Evolutionary conservation across 2,888 invertebrate species (phyloP).

Genomic region (Drosophila kambysellisi): DNA sequence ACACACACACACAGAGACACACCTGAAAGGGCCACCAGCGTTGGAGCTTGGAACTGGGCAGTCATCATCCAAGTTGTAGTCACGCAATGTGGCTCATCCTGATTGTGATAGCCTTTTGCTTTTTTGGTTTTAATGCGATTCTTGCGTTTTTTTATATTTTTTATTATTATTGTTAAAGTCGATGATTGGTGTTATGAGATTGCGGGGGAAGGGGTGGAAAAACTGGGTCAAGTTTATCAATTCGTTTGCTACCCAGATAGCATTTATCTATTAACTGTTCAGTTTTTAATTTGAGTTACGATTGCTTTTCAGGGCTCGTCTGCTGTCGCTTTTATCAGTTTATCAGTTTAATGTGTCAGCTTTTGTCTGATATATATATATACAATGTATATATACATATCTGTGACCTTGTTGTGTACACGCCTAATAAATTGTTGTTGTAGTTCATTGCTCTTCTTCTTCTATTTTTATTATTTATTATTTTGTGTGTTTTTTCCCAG

Average conservation of each 20-base stretch:
- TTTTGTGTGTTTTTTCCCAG: conserved; percentile 48
- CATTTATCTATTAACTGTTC: conserved; percentile 61
- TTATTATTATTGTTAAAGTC: conserved; percentile 40
- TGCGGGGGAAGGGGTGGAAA: conserved; percentile 13
- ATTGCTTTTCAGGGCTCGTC: conserved; percentile 27
- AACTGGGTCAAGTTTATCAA: conserved; percentile 77
- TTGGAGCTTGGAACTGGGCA: conserved; percentile 15
- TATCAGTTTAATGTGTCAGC: conserved; percentile 35
- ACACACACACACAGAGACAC: background rate
- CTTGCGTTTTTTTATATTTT: conserved; percentile 4
- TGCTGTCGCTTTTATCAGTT: conserved; percentile 49
- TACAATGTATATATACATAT: conserved; percentile 11
- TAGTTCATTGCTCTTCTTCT: conserved; percentile 30
- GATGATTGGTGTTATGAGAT: background rate
- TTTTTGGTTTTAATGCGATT: conserved; percentile 2
- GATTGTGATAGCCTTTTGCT: conserved; percentile 28
- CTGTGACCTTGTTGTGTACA: conserved; percentile 51
- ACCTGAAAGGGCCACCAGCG: conserved; percentile 57
- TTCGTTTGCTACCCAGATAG: conserved; percentile 24
- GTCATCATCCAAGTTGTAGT: conserved; percentile 27
- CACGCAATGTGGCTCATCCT: conserved; percentile 54
- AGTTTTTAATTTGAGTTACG: conserved; percentile 30
- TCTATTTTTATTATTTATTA: background rate
- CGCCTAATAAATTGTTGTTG: conserved; percentile 31
- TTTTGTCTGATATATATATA: conserved; percentile 39